These are phyloP conservation scores for Creontiades dilutus DNA, from an alignment of 2,888 invertebrate species.

Conservation along the genomic window DNA sequence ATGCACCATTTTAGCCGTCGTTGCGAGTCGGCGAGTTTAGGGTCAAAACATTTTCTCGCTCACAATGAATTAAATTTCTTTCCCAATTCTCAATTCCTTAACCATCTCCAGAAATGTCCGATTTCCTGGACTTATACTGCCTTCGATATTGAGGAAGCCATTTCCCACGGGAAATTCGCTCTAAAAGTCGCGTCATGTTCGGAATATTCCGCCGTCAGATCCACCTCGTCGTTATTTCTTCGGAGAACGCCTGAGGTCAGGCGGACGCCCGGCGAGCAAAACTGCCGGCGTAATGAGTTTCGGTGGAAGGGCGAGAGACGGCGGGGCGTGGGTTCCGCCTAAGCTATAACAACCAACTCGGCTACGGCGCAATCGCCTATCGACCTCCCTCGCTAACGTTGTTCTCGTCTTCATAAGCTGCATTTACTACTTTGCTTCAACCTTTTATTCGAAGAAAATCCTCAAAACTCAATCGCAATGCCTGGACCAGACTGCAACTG, in stretches of 20 bases:
- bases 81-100: too few species aligned
- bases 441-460: background rate
- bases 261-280: background rate
- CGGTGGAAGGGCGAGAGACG: background rate
- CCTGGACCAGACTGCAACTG: slow-evolving; percentile 63
- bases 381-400: background rate
- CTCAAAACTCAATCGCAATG: slow-evolving; percentile 18
- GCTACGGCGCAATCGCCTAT: background rate
- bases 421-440: background rate
- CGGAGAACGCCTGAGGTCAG: background rate
- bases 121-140: too few species aligned
- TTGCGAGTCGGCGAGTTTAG: too few species aligned
- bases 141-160: background rate
- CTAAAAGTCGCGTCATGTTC: background rate
- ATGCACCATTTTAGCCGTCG: too few species aligned
- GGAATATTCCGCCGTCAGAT: background rate
- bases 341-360: background rate
- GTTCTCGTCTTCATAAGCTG: too few species aligned
- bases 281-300: background rate
- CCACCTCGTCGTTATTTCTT: background rate
- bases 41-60: too few species aligned
- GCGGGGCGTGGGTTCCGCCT: background rate
- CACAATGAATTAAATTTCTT: too few species aligned
- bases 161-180: background rate
- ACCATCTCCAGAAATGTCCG: too few species aligned